These are phyloP conservation scores for Meta bourneti DNA, from an alignment of 2,888 invertebrate genomes.

Conservation along the genomic window DNA sequence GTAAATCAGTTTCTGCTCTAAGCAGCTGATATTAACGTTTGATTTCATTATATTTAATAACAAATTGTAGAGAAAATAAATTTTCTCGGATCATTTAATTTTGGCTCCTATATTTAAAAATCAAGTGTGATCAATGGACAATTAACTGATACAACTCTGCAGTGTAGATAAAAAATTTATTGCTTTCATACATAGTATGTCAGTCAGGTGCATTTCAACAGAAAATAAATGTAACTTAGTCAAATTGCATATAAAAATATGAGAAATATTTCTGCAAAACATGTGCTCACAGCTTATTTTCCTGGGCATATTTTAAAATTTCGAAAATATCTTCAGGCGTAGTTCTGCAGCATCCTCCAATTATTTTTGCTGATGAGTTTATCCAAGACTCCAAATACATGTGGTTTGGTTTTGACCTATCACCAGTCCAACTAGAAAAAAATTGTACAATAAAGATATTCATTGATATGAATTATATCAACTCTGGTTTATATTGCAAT, in stretches of 20 bases:
- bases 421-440: constrained; percentile 50
- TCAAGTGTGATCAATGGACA: too few species aligned
- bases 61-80: too few species aligned
- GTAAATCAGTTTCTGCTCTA: too few species aligned
- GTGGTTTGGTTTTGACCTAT: constrained; percentile 83
- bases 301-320: constrained; percentile 81
- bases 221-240: not conserved
- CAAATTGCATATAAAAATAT: not conserved
- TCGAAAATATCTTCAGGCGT: constrained; percentile 89
- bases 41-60: too few species aligned
- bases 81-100: too few species aligned
- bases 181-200: not conserved
- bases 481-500: not conserved
- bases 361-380: constrained; percentile 88
- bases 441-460: not conserved
- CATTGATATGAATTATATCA: too few species aligned
- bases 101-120: too few species aligned
- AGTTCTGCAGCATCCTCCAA: constrained; percentile 96
- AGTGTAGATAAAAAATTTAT: not conserved
- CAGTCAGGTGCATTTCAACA: not conserved
- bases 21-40: too few species aligned
- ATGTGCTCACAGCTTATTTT: not conserved
- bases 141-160: too few species aligned
- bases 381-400: constrained; percentile 90
- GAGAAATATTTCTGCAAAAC: not conserved